Evolutionary conservation across 2,113 vertebrate genomes (phyloP), one percentile per base, ranked within the genome.

Genomic region (Passer domesticus): DNA sequence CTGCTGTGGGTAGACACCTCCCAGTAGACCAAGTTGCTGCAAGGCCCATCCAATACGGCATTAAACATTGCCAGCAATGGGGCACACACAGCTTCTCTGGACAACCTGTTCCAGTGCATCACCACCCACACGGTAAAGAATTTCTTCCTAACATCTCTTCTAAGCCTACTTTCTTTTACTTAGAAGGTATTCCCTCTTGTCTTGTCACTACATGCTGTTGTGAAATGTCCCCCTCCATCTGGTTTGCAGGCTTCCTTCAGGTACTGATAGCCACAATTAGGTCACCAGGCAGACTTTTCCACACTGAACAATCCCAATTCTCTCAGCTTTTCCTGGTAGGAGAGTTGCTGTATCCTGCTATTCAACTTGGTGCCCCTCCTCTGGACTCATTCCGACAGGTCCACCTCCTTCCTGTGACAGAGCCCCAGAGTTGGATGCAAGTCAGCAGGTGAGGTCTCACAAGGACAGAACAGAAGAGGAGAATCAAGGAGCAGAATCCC

Each of bases 371-470:
- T 47, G 3, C 10, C 39, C 18, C 9, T 73, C 13, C 31, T 37
- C 68, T 46, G 39, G 28, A 46, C 15, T 52, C 1, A 2, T 3
- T 82, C 23, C 20, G 41, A n/a, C 6, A 60, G 16, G 1, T 15
- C 11, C 2, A 10, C 5, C 1, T 35, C 41, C n/a, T 47, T 47
- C 24, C 14, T n/a, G 7, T 60, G 16, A 8, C 60, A 16, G 3
- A 3, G 33, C 5, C 7, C 30, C 20, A 41, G 69, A 39, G 7
- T 9, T 39, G 60, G 23, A 25, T n/a, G 15, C 15, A 60, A 11
- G 5, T 5, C 11, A n/a, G 1, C 13, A 53, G 33, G 7, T n/a
- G 46, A 2, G 7, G 3, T 59, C 13, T 60, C 28, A 30, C 3
- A 2, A 67, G 20, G 12, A 3, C 16, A 35, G 13, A 63, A 13